These are phyloP conservation scores for Cataglyphis albicans DNA, from an alignment of 2,888 invertebrate species.

Conservation along the genomic window DNA sequence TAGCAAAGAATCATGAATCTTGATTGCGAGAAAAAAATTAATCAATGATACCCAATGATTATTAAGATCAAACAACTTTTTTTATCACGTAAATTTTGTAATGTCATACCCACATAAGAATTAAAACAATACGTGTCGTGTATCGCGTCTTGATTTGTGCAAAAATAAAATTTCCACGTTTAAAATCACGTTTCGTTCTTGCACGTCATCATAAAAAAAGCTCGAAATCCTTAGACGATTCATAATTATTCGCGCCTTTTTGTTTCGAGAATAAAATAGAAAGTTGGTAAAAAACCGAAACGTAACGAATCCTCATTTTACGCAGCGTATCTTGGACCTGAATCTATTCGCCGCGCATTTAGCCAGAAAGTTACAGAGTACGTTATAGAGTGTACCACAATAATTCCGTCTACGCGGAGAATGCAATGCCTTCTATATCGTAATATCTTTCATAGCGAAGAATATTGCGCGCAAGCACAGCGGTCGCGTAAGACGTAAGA, in stretches of 20 bases:
- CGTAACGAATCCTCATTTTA: background rate
- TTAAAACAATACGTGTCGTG: background rate
- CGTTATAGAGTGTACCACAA: conserved; percentile 7
- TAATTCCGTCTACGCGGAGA: conserved; percentile 12
- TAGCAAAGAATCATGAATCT: background rate
- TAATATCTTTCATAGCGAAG: conserved; percentile 3
- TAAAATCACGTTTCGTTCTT: conserved; percentile 10
- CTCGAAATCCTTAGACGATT: background rate
- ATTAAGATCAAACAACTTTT: background rate
- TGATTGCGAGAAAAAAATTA: background rate
- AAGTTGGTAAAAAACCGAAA: background rate
- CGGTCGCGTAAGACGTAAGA: conserved; percentile 63
- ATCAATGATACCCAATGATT: conserved; percentile 5
- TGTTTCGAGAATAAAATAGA: conserved; percentile 5
- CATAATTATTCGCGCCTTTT: conserved; percentile 13
- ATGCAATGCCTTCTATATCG: conserved; percentile 27
- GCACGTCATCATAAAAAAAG: conserved; percentile 1
- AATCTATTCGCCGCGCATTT: background rate
- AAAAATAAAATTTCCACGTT: background rate
- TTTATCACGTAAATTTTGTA: background rate
- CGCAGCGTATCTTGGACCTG: background rate
- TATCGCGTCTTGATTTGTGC: background rate
- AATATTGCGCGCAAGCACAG: conserved; percentile 48
- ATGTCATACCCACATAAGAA: background rate
- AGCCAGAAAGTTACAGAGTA: background rate